Conservation (phyloP, 92 coral and sea anemone genomes). For the Anthopleura xanthogrammica region DNA sequence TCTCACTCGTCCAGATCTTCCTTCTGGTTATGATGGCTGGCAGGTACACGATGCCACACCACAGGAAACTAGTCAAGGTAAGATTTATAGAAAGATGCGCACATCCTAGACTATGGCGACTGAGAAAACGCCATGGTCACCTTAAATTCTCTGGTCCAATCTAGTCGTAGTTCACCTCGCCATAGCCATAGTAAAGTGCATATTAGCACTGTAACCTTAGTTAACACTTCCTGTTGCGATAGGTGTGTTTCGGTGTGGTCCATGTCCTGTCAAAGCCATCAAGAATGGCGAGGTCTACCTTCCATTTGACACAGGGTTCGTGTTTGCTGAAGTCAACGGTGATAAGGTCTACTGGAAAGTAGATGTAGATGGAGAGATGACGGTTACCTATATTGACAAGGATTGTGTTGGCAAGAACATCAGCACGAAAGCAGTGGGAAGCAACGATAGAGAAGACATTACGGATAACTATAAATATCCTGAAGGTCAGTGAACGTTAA, state of each 20-base stretch:
- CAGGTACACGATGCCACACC: slow-evolving; percentile 89
- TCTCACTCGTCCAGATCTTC: slow-evolving; percentile 71
- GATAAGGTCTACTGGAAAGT: slow-evolving; percentile 81
- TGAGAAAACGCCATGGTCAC: background rate
- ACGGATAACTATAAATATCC: too few relatives aligned
- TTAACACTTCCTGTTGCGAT: background rate
- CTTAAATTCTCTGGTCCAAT: too few relatives aligned
- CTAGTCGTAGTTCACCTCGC: too few relatives aligned
- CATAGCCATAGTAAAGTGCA: background rate
- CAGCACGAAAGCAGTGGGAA: slow-evolving; percentile 64
- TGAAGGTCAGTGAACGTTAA: too few relatives aligned
- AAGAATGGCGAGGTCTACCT: slow-evolving; percentile 76
- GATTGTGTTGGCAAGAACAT: slow-evolving; percentile 51
- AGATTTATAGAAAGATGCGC: background rate
- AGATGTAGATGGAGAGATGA: slow-evolving; percentile 44
- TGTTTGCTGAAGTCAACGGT: slow-evolving; percentile 89
- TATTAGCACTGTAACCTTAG: background rate
- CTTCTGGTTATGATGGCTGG: slow-evolving; percentile 82
- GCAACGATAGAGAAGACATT: slow-evolving; percentile 33
- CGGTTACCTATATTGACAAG: slow-evolving; percentile 16
- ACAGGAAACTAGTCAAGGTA: slow-evolving; percentile 78
- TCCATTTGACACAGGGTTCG: slow-evolving; percentile 77
- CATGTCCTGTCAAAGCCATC: slow-evolving; percentile 82
- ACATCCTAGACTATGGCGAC: too few relatives aligned
- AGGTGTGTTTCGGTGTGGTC: slow-evolving; percentile 80